Percentiles rank a stretch among this genome's conserved stretches.
Conservation (phyloP, 2,113 vertebrate genomes). For the Petaurus breviceps region DNA sequence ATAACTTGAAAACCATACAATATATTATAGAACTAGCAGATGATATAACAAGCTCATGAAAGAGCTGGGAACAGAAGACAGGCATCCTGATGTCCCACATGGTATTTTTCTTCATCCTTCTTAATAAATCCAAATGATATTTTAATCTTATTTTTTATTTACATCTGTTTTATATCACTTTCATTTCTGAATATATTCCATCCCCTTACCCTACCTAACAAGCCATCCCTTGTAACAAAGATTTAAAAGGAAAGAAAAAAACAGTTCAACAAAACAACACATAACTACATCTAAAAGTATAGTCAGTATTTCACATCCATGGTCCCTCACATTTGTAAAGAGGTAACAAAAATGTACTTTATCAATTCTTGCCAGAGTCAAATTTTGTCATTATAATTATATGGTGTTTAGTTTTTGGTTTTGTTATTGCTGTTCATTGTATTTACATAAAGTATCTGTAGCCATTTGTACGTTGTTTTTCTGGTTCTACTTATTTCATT, state of each 20-base stretch:
- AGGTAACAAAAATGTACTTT: neutral
- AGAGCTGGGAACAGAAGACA: fast-evolving
- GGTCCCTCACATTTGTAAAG: neutral
- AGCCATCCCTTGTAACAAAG: neutral
- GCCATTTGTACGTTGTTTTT: too few relatives aligned
- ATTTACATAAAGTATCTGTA: neutral
- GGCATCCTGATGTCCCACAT: neutral
- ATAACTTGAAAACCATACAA: neutral
- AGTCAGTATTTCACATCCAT: neutral
- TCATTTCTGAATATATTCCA: neutral
- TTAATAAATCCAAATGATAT: neutral
- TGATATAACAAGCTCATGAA: neutral
- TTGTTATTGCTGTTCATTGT: neutral
- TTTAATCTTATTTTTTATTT: neutral
- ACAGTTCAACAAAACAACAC: neutral
- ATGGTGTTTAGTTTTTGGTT: neutral
- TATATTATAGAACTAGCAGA: neutral
- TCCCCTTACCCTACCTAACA: neutral
- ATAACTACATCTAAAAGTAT: neutral
- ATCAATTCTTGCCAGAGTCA: neutral
- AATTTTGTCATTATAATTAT: neutral
- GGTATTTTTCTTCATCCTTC: neutral
- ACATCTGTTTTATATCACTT: neutral
- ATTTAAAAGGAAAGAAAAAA: neutral
- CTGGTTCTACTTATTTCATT: too few relatives aligned